Percentiles rank a stretch among this genome's conserved stretches.
Conservation (phyloP, 2,797 vertebrate species). For the Catostomus latipinnis region DNA sequence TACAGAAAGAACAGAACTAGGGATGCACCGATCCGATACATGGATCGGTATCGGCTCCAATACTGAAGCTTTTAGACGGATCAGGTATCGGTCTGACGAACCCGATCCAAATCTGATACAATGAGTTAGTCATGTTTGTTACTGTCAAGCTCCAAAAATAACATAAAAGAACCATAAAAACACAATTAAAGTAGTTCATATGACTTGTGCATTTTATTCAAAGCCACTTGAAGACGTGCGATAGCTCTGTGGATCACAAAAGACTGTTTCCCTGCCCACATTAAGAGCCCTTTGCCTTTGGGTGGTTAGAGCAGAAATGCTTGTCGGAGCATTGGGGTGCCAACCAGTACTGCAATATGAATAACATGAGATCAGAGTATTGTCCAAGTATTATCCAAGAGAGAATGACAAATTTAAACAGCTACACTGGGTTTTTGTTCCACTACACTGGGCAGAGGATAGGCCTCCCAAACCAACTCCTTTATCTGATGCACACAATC, state of each 20-base stretch:
- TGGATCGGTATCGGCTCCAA: too few species aligned
- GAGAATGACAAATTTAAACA: slow-evolving; percentile 59
- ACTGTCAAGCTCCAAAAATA: too few species aligned
- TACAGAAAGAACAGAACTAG: not conserved
- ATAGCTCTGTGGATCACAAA: too few species aligned
- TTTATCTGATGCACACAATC: slow-evolving; percentile 22
- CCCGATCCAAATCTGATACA: too few species aligned
- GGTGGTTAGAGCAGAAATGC: slow-evolving; percentile 4
- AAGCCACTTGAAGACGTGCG: too few species aligned
- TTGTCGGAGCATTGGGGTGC: not conserved
- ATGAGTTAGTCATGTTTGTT: too few species aligned
- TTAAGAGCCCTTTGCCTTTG: not conserved
- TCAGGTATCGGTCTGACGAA: too few species aligned
- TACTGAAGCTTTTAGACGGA: too few species aligned
- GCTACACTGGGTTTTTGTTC: slow-evolving; percentile 58
- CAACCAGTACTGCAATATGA: slow-evolving; percentile 23
- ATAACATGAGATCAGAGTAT: slow-evolving; percentile 54
- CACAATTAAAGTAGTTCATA: too few species aligned
- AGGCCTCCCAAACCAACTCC: slow-evolving; percentile 22
- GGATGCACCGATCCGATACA: too few species aligned
- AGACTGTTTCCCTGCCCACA: not conserved
- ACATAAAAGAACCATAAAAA: too few species aligned
- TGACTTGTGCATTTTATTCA: too few species aligned
- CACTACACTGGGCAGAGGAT: slow-evolving; percentile 24
- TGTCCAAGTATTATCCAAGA: slow-evolving; percentile 56